Percentiles rank a stretch among this genome's conserved stretches.
These are phyloP conservation scores for Xestia c-nigrum DNA, from an alignment of 2,888 invertebrate genomes.

Conservation along the genomic window DNA sequence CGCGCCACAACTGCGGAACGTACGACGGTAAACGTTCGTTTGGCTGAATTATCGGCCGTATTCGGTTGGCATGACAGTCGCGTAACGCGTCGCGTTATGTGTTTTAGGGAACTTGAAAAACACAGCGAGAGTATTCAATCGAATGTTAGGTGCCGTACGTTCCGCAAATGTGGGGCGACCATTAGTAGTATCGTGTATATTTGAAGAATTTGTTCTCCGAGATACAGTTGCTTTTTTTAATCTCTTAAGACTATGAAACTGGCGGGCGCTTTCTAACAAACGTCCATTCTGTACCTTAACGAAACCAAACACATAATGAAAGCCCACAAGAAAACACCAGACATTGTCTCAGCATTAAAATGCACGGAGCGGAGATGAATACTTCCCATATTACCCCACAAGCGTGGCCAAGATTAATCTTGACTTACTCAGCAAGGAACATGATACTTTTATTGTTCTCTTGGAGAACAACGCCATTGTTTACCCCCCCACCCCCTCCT, in stretches of 20 bases:
- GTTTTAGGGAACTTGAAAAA: no score
- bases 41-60: no score
- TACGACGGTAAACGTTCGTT: no score
- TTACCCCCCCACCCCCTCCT: conserved; percentile 12
- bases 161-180: no score
- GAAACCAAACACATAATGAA: conserved; percentile 25
- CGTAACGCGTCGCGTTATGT: no score
- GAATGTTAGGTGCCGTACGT: no score
- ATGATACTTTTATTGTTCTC: conserved; percentile 65
- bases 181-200: not conserved
- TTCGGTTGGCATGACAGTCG: no score
- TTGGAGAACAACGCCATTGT: conserved; percentile 58
- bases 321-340: conserved; percentile 21
- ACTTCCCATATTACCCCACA: conserved; percentile 46
- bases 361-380: conserved; percentile 55
- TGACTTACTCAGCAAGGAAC: conserved; percentile 56
- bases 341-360: conserved; percentile 55
- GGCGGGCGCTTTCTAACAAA: not conserved
- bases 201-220: not conserved
- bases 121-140: no score
- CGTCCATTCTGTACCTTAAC: not conserved
- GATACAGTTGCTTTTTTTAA: not conserved
- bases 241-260: not conserved
- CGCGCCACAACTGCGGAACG: no score
- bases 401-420: conserved; percentile 58